phyloP scores from a whole-genome alignment of 2,113 vertebrate genomes.

The Sorex fumeus region DNA sequence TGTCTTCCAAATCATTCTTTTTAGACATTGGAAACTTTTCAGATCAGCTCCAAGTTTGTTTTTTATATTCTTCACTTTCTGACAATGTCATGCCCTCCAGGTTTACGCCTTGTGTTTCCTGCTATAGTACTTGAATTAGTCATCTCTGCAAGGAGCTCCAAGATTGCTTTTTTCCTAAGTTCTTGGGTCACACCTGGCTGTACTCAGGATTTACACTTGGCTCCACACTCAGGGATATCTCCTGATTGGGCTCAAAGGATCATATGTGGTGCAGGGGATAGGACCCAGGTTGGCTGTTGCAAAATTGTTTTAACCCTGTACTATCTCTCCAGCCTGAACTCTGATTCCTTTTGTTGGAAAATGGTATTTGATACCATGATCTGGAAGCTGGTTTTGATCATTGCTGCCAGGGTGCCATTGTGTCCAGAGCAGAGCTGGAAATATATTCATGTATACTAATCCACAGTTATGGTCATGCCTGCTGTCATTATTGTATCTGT shows the following conservation, averaged over 20 bases:
- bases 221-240: no score
- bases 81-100: not conserved
- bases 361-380: not conserved
- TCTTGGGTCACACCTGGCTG: no score
- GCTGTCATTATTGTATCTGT: not conserved
- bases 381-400: not conserved
- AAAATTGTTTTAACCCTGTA: no score
- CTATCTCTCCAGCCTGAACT: no score
- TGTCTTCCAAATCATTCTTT: not conserved
- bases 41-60: not conserved
- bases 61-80: not conserved
- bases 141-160: not conserved
- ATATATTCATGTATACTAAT: not conserved
- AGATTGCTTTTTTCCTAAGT: no score
- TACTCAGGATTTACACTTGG: no score
- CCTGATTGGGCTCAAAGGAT: no score
- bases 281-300: no score
- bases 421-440: not conserved
- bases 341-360: not conserved
- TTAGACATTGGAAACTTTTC: not conserved
- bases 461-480: not conserved
- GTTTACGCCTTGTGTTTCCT: not conserved
- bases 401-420: not conserved
- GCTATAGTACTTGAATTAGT: not conserved
- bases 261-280: no score